Base-by-base conservation (phyloP, 2,888 invertebrate genomes). In the Erebia aethiops region DNA sequence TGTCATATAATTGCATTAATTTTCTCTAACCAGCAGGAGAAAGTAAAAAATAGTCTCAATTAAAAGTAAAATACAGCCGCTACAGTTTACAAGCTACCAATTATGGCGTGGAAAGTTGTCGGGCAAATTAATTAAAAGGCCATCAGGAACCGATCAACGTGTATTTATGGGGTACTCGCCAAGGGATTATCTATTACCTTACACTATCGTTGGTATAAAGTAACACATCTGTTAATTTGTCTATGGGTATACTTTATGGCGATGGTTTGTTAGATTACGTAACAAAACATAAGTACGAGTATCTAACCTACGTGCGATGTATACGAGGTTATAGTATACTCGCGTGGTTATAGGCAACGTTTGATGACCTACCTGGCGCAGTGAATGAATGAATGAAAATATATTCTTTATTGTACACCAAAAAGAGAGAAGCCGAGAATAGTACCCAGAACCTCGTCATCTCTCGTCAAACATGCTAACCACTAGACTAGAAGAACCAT, bases 61-160 rank as follows among this genome's bases (percentile, higher is more conserved):
- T 73, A 71, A 69, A 71, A 66, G 69, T 71, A 71, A 73, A 71
- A 73, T 73, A 73, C 69, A 65, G 63, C 63, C 65, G 68, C 65
- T 65, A 68, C 62, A 65, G 56, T 71, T 71, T 71, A 73, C 73
- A 73, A 73, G 73, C 64, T 69, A 73, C 72, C 72, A 73, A 73
- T 73, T 73, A 73, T 66, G 66, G 57, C 7, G 52, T 63, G 71
- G 77, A 77, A 78, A 78, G 77, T 77, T 60, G 72, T 76, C 73
- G 65, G 70, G 73, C 63, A 74, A 77, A 77, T 77, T 77, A 75
- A 76, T 75, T 78, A 74, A 74, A 72, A 70, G 70, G 56, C 71
- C 69, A 73, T 75, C 76, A 73, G 75, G 75, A 75, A 68, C 71
- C 70, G 69, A 74, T 74, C 67, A 74, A 69, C 71, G 46, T 35